phyloP scores from a whole-genome alignment of 2,113 vertebrate genomes.

The Lasiurus cinereus region DNA sequence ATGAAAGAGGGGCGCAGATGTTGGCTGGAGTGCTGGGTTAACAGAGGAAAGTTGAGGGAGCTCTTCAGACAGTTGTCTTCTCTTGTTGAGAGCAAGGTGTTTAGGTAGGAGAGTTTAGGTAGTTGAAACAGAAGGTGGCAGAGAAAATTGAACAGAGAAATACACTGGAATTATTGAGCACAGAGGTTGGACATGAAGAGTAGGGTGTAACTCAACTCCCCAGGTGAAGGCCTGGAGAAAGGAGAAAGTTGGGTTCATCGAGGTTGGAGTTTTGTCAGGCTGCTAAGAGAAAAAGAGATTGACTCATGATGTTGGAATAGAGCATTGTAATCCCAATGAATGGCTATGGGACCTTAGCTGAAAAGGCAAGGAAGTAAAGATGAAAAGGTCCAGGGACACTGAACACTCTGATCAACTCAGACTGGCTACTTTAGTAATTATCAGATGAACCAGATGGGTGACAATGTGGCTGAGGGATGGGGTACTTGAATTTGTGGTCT shows the following conservation, averaged over 20 bases:
- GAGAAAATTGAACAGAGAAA: not conserved
- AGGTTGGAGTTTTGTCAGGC: not conserved
- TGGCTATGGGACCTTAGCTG: not conserved
- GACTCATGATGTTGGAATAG: not conserved
- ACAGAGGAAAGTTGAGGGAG: not conserved
- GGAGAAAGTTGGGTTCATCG: not conserved
- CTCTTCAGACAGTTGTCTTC: not conserved
- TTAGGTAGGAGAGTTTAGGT: not conserved
- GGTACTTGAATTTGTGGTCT: not conserved
- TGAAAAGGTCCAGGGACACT: not conserved
- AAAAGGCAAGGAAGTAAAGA: not conserved
- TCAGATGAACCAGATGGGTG: not conserved
- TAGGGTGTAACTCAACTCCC: not conserved
- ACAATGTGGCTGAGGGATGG: not conserved
- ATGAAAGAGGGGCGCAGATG: fast-evolving
- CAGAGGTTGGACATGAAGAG: not conserved
- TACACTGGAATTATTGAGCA: not conserved
- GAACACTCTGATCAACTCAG: not conserved
- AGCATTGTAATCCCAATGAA: not conserved
- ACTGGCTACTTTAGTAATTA: too few relatives aligned
- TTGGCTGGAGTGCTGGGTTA: not conserved
- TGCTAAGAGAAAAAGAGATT: not conserved
- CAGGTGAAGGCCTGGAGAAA: not conserved
- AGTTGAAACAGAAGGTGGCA: not conserved
- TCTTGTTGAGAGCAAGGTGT: not conserved